Evolutionary conservation across 2,888 invertebrate genomes (phyloP).

Genomic region (Cephus rjabovi): DNA sequence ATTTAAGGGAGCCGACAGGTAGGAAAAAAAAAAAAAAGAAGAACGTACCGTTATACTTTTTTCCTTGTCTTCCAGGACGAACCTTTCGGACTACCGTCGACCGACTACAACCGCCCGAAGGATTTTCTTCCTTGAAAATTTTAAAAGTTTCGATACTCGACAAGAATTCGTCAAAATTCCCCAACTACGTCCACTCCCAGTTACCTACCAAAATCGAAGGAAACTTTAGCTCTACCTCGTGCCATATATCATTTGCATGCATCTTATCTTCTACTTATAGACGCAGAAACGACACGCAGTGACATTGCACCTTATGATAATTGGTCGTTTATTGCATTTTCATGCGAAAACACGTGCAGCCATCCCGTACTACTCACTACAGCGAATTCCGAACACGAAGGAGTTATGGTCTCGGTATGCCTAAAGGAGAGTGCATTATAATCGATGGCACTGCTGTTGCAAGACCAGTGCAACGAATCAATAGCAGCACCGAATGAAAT

Average conservation of each 20-base stretch:
- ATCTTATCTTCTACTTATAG: neutral
- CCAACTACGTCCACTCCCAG: neutral
- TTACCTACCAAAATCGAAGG: neutral
- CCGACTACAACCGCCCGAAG: neutral
- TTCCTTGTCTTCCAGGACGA: neutral
- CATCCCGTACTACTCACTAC: neutral
- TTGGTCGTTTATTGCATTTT: neutral
- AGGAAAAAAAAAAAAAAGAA: conserved; percentile 20
- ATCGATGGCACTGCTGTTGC: neutral
- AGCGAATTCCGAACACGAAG: neutral
- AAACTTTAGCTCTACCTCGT: neutral
- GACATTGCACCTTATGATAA: neutral
- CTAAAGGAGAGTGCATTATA: neutral
- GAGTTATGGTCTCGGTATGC: neutral
- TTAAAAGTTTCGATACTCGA: neutral
- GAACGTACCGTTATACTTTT: conserved; percentile 30
- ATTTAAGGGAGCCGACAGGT: conserved; percentile 34
- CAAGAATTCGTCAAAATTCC: neutral
- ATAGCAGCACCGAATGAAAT: neutral
- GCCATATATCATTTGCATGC: neutral
- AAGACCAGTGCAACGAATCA: neutral
- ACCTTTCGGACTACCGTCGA: neutral
- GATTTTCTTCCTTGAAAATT: neutral
- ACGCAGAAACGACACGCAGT: neutral
- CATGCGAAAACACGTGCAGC: neutral